phyloP scores from a whole-genome alignment of 2,888 invertebrate species.

The Agrotis exclamationis region DNA sequence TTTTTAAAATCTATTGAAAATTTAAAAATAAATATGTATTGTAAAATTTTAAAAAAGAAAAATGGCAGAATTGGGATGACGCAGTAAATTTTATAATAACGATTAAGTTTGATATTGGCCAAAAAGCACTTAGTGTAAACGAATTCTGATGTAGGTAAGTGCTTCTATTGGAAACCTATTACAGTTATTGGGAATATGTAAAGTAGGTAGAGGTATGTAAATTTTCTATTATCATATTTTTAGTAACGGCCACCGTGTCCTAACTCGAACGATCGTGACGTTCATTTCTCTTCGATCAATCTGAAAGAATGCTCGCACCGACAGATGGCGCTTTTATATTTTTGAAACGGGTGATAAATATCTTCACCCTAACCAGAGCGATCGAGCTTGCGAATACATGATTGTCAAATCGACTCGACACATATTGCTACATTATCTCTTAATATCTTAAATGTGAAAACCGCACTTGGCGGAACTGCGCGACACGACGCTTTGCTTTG shows the following conservation, averaged over 20 bases:
- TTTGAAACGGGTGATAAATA: too few relatives aligned
- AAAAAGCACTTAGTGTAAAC: constrained; percentile 43
- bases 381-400: too few relatives aligned
- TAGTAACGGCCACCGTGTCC: not conserved
- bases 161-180: constrained; percentile 40
- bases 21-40: not conserved
- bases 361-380: too few relatives aligned
- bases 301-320: not conserved
- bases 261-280: not conserved
- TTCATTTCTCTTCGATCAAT: not conserved
- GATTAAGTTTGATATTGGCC: constrained; percentile 21
- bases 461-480: too few relatives aligned
- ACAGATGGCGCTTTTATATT: not conserved
- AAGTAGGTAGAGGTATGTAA: constrained; percentile 13
- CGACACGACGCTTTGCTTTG: too few relatives aligned
- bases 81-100: constrained; percentile 19
- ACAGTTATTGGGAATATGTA: constrained; percentile 37
- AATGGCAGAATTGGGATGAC: constrained; percentile 16
- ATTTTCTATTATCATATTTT: constrained; percentile 18
- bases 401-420: too few relatives aligned
- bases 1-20: too few relatives aligned
- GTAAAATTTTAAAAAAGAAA: constrained; percentile 1
- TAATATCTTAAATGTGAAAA: too few relatives aligned
- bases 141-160: constrained; percentile 40
- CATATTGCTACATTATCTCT: too few relatives aligned